phyloP scores from a whole-genome alignment of 1,140 invertebrate genomes.

The Cyphomyrmex costatus region DNA sequence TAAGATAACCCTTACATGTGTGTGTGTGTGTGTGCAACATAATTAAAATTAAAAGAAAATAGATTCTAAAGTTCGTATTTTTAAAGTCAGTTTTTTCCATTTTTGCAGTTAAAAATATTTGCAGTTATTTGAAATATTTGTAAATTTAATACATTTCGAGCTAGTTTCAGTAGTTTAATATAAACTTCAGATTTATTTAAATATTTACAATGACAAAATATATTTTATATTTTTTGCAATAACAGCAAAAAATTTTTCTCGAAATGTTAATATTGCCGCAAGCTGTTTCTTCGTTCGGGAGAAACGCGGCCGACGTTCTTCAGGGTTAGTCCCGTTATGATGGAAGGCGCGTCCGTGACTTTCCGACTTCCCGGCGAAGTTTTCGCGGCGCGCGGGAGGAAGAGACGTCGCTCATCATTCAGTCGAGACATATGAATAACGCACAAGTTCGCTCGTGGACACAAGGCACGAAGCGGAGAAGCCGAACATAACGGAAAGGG shows the following conservation, averaged over 20 bases:
- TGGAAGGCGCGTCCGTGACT: constrained; percentile 40
- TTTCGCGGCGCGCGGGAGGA: constrained; percentile 37
- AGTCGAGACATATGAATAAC: constrained; percentile 81
- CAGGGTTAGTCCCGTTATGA: constrained; percentile 26
- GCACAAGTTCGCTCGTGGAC: constrained; percentile 76
- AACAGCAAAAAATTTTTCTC: not conserved
- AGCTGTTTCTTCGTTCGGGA: not conserved
- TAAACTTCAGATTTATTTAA: not conserved
- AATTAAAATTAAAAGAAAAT: not conserved
- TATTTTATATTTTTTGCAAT: not conserved
- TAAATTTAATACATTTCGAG: not conserved
- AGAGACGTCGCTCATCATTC: constrained; percentile 78
- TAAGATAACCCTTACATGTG: not conserved
- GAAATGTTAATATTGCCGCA: constrained; percentile 19
- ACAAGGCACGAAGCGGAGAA: constrained; percentile 29
- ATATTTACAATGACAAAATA: not conserved
- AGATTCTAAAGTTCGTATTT: not conserved
- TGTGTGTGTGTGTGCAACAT: no score
- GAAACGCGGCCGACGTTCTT: constrained; percentile 15
- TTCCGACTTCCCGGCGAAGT: constrained; percentile 59
- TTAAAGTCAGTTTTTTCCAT: not conserved
- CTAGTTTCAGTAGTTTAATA: not conserved
- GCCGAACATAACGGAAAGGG: constrained; percentile 26
- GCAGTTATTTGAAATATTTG: not conserved
- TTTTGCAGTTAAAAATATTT: not conserved